Base-by-base conservation (phyloP, 2,113 vertebrate species). In the Maccullochella peelii region DNA sequence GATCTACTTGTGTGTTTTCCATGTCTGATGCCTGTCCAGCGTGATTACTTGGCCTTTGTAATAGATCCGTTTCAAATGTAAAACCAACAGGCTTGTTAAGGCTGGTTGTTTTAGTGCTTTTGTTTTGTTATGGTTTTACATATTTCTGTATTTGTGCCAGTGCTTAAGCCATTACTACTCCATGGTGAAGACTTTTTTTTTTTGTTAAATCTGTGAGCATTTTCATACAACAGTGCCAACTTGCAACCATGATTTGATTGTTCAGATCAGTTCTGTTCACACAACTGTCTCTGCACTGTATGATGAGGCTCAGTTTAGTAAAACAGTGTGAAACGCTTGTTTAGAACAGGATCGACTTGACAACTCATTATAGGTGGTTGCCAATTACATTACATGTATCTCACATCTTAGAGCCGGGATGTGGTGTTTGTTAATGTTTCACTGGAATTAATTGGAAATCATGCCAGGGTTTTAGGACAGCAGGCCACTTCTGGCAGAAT, bases 11-110 rank as follows among this genome's bases (percentile, higher is more conserved):
- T 65, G 33, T 79, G 42, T 79, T 75, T 79, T 86, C 44, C 58
- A 69, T 75, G 76, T 87, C 42, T 72, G 36, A 73, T 25, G 50
- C 85, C 82, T 74, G 49, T 79, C 63, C 69, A 76, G 84, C 75
- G 80, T 90, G 69, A 86, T 88, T 72, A 30, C 82, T 89, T 75
- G 42, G 78, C 85, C 73, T 90, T 91, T 86, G 42, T 86, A 33
- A 58, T 57, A 52, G 73, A 82, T 62, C 18, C 21, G 25, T 77
- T 80, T 77, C 6, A 85, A 76, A 91, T 78, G 70, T 75, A 66
- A 74, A 79, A 73, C 27, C 14, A 21, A 68, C 44, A 65, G 59
- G 47, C 25, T 70, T 65, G 9, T 47, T 11, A 6, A 12, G 36
- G 75, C 67, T 83, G 72, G 27, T 61, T 73, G 42, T 59, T 85